Conservation (phyloP, 35 echinoderm and acorn worm genomes). For the Ophioderma brevispina region DNA sequence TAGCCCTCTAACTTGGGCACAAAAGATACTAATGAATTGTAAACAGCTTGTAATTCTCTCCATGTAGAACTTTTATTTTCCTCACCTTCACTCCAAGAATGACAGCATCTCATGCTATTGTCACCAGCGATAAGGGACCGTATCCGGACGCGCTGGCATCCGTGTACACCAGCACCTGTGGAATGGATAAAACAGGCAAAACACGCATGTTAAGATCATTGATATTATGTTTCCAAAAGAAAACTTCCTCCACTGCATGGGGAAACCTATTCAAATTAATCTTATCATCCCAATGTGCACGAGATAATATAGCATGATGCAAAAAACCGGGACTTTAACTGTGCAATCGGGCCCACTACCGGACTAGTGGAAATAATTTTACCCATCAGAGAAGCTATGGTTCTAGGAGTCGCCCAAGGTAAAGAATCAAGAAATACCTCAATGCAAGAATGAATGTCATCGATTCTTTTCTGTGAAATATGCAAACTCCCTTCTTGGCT, state of each 20-base stretch:
- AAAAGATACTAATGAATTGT: neutral
- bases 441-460: neutral
- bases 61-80: slow-evolving; percentile 39
- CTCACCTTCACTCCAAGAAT: slow-evolving; percentile 9
- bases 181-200: neutral
- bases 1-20: neutral
- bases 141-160: slow-evolving; percentile 16
- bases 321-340: neutral
- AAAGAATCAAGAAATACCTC: neutral
- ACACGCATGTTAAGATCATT: neutral
- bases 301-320: neutral
- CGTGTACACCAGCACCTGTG: slow-evolving; percentile 1
- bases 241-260: neutral
- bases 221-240: slow-evolving; percentile 9
- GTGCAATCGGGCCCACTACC: neutral
- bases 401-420: neutral
- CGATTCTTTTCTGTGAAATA: neutral
- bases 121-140: neutral
- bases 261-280: neutral
- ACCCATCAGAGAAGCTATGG: neutral
- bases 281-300: slow-evolving; percentile 4
- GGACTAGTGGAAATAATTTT: neutral
- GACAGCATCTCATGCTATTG: neutral
- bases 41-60: slow-evolving; percentile 23
- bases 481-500: neutral